Base-by-base conservation (phyloP, 2,888 invertebrate species). In the Mesorhabditis spiculigera region DNA sequence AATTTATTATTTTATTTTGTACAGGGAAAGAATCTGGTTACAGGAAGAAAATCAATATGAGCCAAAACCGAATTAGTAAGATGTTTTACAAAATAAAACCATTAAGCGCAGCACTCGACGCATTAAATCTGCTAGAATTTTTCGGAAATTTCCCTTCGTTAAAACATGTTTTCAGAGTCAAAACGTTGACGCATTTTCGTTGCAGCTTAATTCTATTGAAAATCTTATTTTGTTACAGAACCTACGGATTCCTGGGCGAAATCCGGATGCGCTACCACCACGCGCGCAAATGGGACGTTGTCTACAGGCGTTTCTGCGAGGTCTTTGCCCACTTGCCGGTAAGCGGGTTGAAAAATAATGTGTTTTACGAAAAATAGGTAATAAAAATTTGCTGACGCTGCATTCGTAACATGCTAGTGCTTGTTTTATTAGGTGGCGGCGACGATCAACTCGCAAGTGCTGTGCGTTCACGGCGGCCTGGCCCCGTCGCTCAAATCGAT, bases 201-300 rank as follows among this genome's bases (percentile, higher is more conserved):
- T 28, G 28, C 28, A 28, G 28, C 28, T n/a, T n/a, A n/a, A n/a
- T n/a, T n/a, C n/a, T 28, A 28, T 28, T 28, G 3, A 28, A 28
- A 28, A 28, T 28, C 28, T 28, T 28, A 28, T 28, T 63, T 67
- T 13, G 71, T 58, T 75, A 68, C 67, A 79, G 79, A 43, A 45
- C 65, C 28, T 80, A 80, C 73, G 80, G 80, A 5, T 80, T 80
- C 71, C 69, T 74, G 63, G 71, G 72, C 4, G 80, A 80, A 65
- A 63, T 80, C 16, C 71, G 71, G 10, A 68, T 71, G 13, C 79
- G 80, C 58, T 80, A 73, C 69, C 73, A 67, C 13, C 43, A 65
- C 10, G 62, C 70, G 6, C 50, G 68, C 6, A 62, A 67, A 6
- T 69, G 63, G n/a, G 41, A 68, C 16, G 45, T 44, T 5, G 45